Percentiles rank a stretch among this genome's conserved stretches.
These are phyloP conservation scores for Malthinus seriepunctatus DNA, from an alignment of 2,888 invertebrate species.

Conservation along the genomic window DNA sequence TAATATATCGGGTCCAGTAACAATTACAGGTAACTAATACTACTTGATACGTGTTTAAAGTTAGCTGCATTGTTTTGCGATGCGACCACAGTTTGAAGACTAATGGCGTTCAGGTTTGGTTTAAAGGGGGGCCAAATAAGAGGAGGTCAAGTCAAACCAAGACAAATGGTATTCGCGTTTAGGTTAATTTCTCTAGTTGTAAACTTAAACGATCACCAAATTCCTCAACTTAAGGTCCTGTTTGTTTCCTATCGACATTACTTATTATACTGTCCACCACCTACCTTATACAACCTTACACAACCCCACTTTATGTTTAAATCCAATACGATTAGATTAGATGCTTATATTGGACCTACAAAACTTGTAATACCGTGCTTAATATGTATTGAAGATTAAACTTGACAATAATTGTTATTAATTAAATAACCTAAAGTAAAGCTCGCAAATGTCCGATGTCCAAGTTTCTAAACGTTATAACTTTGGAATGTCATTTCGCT, in stretches of 20 bases:
- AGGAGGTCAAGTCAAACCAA: conserved; percentile 49
- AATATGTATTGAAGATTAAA: conserved; percentile 3
- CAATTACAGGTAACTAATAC: conserved; percentile 55
- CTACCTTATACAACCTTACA: too few relatives aligned
- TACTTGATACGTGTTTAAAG: conserved; percentile 53
- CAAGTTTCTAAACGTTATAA: not conserved
- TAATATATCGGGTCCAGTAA: conserved; percentile 47
- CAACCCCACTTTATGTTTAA: conserved; percentile 31
- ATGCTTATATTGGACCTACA: conserved; percentile 8
- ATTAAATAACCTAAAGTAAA: conserved; percentile 7
- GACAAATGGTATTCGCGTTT: conserved; percentile 55
- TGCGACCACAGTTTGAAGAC: conserved; percentile 53
- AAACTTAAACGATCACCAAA: conserved; percentile 51
- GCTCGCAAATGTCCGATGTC: not conserved
- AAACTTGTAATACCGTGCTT: conserved; percentile 22
- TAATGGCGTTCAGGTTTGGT: conserved; percentile 43
- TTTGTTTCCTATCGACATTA: conserved; percentile 36
- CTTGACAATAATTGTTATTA: conserved; percentile 8
- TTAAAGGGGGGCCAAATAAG: conserved; percentile 32
- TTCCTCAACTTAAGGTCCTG: conserved; percentile 44
- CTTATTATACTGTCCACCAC: conserved; percentile 30
- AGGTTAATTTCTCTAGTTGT: conserved; percentile 54
- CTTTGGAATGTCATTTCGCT: not conserved
- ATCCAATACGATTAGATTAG: conserved; percentile 35
- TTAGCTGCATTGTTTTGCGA: conserved; percentile 55